A percentile compares a stretch with the other conserved stretches of the same genome.
phyloP scores from a whole-genome alignment of 2,888 invertebrate genomes.

The Beris chalybata region DNA sequence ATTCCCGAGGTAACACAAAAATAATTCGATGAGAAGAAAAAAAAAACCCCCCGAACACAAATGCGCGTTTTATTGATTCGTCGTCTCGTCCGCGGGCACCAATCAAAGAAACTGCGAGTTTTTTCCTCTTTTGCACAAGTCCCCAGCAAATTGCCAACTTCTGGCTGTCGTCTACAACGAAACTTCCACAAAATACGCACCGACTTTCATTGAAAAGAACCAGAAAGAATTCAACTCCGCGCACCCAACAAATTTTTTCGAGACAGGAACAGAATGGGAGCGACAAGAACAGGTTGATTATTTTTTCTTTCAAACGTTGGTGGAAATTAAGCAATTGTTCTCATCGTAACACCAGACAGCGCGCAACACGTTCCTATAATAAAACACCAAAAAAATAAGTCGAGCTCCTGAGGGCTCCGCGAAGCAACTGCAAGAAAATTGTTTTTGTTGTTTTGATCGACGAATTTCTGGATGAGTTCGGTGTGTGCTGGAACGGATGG shows the following conservation, averaged over 20 bases:
- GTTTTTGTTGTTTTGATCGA: constrained; percentile 11
- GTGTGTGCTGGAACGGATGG: background rate
- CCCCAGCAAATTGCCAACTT: background rate
- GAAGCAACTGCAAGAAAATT: constrained; percentile 25
- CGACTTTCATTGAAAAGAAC: background rate
- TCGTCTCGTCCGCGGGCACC: too few relatives aligned
- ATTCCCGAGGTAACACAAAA: too few relatives aligned
- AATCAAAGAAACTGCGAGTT: background rate
- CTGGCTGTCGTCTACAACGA: background rate
- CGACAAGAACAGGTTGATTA: too few relatives aligned
- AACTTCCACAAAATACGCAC: background rate
- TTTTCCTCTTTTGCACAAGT: constrained; percentile 7
- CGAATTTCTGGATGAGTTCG: too few relatives aligned
- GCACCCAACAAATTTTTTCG: too few relatives aligned
- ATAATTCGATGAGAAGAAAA: too few relatives aligned
- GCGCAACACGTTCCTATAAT: constrained; percentile 22
- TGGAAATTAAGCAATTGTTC: too few relatives aligned
- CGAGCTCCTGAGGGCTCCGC: constrained; percentile 16
- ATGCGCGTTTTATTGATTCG: constrained; percentile 25
- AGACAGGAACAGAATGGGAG: too few relatives aligned
- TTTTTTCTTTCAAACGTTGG: too few relatives aligned
- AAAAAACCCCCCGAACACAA: constrained; percentile 1
- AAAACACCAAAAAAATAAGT: background rate
- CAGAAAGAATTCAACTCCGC: too few relatives aligned
- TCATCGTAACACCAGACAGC: background rate